phyloP scores from a whole-genome alignment of 1,140 invertebrate genomes.

The Pseudomyrmex flavicornis region DNA sequence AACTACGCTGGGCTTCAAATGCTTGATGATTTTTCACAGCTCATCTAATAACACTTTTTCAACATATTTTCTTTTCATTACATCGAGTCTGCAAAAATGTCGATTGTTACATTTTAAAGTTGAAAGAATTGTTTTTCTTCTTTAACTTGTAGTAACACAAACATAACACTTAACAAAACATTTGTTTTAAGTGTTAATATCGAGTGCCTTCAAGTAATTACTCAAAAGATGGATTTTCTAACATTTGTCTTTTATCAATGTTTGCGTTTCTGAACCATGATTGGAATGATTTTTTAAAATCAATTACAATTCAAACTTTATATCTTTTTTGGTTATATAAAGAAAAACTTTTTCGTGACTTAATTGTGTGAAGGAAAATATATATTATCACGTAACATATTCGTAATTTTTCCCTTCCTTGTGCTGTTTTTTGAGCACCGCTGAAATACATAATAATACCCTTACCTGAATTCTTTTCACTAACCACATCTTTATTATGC shows the following conservation, averaged over 20 bases:
- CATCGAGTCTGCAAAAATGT: background rate
- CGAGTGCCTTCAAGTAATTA: background rate
- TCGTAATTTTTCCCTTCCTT: background rate
- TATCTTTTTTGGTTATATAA: background rate
- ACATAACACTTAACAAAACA: too few relatives aligned
- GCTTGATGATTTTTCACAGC: constrained; percentile 61
- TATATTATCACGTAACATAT: constrained; percentile 6
- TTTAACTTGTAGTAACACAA: too few relatives aligned
- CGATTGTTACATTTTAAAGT: background rate
- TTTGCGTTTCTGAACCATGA: background rate
- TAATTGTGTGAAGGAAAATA: background rate
- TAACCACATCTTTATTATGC: constrained; percentile 83
- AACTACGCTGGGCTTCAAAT: constrained; percentile 61
- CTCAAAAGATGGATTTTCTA: too few relatives aligned
- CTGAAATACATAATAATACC: constrained; percentile 45
- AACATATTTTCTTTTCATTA: constrained; percentile 30
- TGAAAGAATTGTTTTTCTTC: background rate
- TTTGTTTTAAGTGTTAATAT: background rate
- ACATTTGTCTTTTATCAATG: too few relatives aligned
- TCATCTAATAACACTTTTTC: constrained; percentile 54
- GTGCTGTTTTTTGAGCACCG: constrained; percentile 29
- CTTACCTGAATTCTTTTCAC: constrained; percentile 71
- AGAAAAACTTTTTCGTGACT: background rate
- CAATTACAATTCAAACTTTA: background rate
- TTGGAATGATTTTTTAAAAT: background rate